Percentiles rank a stretch among this genome's conserved stretches.
These are phyloP conservation scores for Solenodon paradoxus DNA, from an alignment of 2,113 vertebrate species.

Conservation along the genomic window DNA sequence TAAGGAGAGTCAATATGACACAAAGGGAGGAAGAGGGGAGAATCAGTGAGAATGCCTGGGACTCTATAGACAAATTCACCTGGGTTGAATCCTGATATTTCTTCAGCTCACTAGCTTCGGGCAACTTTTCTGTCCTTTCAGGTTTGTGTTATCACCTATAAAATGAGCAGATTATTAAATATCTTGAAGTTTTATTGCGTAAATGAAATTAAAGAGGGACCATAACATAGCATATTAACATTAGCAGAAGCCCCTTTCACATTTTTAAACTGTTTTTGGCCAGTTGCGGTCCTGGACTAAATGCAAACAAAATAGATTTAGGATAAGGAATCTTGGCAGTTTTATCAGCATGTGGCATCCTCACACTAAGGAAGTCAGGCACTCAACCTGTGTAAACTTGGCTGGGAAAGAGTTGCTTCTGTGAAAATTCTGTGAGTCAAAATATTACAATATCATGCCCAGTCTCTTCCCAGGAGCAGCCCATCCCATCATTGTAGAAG, in stretches of 20 bases:
- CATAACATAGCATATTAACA: neutral
- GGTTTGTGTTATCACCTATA: conserved; percentile 2
- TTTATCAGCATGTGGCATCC: neutral
- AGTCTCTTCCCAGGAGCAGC: neutral
- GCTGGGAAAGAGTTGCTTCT: conserved; percentile 4
- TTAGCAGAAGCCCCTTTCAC: neutral
- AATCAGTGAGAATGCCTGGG: neutral
- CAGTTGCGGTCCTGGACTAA: neutral
- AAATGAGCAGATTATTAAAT: conserved; percentile 6
- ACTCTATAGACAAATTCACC: neutral
- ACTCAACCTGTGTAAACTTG: conserved; percentile 38
- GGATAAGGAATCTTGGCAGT: neutral
- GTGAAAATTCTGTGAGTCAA: conserved; percentile 57
- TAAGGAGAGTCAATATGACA: neutral
- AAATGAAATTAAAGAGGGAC: conserved; percentile 3
- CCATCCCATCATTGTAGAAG: neutral
- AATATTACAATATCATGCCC: neutral
- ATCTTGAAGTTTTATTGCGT: neutral
- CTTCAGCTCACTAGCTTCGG: neutral
- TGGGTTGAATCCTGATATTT: neutral
- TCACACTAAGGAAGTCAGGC: neutral
- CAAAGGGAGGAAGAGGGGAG: neutral
- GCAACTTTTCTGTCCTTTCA: neutral
- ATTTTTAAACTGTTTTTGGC: neutral
- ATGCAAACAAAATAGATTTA: neutral